Evolutionary conservation across 2,113 vertebrate species (phyloP).

Genomic region (Heliornis fulica): DNA sequence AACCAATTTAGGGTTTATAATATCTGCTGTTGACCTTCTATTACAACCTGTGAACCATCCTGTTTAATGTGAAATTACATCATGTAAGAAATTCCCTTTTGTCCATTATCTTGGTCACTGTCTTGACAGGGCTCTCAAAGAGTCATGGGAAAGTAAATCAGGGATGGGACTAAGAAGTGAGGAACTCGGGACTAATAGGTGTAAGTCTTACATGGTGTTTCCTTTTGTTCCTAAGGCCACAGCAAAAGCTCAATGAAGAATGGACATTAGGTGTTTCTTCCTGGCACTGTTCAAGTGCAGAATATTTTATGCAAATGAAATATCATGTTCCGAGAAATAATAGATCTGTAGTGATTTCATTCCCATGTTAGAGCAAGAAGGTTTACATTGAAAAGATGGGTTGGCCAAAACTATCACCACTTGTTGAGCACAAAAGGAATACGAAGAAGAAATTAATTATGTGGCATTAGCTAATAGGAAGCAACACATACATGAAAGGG

Average conservation of each 20-base stretch:
- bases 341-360: constrained; percentile 77
- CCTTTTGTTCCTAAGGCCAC: constrained; percentile 49
- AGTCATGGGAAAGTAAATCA: constrained; percentile 50
- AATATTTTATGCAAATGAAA: constrained; percentile 82
- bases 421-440: constrained; percentile 56
- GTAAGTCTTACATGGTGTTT: background rate
- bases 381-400: constrained; percentile 74
- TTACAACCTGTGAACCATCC: constrained; percentile 54
- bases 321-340: constrained; percentile 81
- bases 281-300: constrained; percentile 76
- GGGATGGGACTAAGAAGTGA: background rate
- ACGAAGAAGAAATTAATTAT: constrained; percentile 73
- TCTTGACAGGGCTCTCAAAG: constrained; percentile 25
- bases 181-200: constrained; percentile 16
- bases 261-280: constrained; percentile 66
- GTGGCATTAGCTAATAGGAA: constrained; percentile 76
- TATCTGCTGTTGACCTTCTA: constrained; percentile 58
- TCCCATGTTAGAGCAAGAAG: constrained; percentile 63
- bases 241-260: constrained; percentile 57
- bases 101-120: constrained; percentile 62
- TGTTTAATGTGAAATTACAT: constrained; percentile 67
- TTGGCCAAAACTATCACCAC: constrained; percentile 59
- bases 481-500: background rate
- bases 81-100: constrained; percentile 63
- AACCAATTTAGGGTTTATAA: constrained; percentile 49